Conservation (phyloP, 1,140 invertebrate genomes). For the Meloidogyne hapla region DNA sequence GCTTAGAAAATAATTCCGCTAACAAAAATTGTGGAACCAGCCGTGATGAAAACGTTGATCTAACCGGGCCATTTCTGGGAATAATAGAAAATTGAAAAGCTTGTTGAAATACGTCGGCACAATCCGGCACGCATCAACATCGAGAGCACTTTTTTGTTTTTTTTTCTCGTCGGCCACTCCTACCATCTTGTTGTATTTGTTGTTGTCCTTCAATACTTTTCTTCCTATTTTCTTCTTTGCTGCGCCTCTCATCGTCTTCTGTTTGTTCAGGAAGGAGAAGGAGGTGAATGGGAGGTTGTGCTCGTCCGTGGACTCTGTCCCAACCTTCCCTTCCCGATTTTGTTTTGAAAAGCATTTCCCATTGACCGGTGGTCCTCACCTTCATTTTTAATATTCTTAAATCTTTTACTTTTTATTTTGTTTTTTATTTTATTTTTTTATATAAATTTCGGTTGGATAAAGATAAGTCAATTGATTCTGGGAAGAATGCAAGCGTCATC, state of each 20-base stretch:
- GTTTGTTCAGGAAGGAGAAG: background rate
- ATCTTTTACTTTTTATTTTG: background rate
- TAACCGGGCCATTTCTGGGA: background rate
- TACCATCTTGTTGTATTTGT: background rate
- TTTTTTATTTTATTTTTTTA: too few relatives aligned
- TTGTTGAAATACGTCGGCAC: conserved; percentile 5
- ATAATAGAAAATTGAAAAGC: background rate
- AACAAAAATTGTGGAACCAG: background rate
- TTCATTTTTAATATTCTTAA: background rate
- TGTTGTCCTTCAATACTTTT: background rate
- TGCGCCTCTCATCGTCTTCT: background rate
- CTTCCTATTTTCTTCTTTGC: background rate
- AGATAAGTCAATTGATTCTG: too few relatives aligned
- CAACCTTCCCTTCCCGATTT: background rate
- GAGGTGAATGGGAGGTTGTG: background rate
- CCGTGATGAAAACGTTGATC: background rate
- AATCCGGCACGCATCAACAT: background rate
- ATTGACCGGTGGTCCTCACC: background rate
- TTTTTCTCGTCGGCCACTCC: background rate
- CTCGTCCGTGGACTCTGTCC: background rate
- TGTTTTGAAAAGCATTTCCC: background rate
- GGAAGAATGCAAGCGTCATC: too few relatives aligned
- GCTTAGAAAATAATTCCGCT: background rate
- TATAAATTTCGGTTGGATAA: too few relatives aligned
- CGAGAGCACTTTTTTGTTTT: background rate